Evolutionary conservation across 1,140 invertebrate genomes (phyloP).

Genomic region (Drosophila grimshawi): DNA sequence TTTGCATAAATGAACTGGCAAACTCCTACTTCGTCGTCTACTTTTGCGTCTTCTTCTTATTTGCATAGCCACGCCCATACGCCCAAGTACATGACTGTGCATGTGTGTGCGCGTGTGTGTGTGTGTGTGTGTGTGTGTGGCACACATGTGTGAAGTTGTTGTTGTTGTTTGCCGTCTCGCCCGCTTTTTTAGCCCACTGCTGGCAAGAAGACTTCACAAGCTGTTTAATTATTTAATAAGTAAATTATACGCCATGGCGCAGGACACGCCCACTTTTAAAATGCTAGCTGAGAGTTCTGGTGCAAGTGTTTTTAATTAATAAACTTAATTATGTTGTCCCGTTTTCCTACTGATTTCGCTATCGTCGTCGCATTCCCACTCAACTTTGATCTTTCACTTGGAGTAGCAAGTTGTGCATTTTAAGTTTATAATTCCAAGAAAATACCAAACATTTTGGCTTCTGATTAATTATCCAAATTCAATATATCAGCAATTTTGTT

Average conservation of each 20-base stretch:
- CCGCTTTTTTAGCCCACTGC: slow-evolving; percentile 25
- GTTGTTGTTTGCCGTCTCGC: background rate
- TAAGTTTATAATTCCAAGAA: no score
- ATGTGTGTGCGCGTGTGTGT: no score
- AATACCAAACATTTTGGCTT: no score
- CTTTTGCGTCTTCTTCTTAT: background rate
- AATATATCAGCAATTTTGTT: no score
- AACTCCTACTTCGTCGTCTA: slow-evolving; percentile 21
- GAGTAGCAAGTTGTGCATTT: background rate
- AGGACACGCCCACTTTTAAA: slow-evolving; percentile 12
- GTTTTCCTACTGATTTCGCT: slow-evolving; percentile 4
- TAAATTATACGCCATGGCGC: slow-evolving; percentile 63
- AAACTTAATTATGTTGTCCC: slow-evolving; percentile 61
- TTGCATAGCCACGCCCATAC: background rate
- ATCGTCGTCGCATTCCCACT: no score
- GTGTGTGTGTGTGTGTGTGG: background rate
- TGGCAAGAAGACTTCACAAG: slow-evolving; percentile 55
- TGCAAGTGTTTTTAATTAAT: slow-evolving; percentile 73
- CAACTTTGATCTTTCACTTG: slow-evolving; percentile 14
- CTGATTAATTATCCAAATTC: no score
- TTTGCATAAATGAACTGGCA: slow-evolving; percentile 73
- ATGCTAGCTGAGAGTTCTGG: slow-evolving; percentile 6
- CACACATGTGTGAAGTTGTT: slow-evolving; percentile 48
- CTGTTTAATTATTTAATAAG: slow-evolving; percentile 77
- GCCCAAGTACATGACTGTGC: background rate